These are phyloP conservation scores for Aldabrachelys gigantea DNA, from an alignment of 2,113 vertebrate species.

Conservation along the genomic window DNA sequence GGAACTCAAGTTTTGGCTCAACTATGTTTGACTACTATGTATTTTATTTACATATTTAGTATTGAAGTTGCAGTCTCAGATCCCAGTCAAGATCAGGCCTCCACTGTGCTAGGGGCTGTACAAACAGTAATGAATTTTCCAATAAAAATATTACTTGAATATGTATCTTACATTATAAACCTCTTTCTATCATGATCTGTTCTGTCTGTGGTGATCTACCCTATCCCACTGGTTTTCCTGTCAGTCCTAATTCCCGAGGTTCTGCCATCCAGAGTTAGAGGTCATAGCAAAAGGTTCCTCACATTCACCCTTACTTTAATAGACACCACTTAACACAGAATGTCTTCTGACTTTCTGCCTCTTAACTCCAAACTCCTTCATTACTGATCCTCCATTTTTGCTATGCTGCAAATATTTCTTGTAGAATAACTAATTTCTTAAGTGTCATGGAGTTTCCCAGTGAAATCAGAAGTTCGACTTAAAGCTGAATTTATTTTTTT, in stretches of 20 bases:
- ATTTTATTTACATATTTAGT: background rate
- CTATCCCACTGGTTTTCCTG: background rate
- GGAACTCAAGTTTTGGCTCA: background rate
- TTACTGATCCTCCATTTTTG: background rate
- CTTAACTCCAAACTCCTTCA: background rate
- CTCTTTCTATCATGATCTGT: background rate
- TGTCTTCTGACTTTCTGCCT: conserved; percentile 2
- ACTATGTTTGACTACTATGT: background rate
- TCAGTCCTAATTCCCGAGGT: background rate
- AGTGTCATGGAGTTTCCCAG: background rate
- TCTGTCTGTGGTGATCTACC: background rate
- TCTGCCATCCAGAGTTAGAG: background rate
- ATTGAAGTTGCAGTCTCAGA: background rate
- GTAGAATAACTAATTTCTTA: accelerated
- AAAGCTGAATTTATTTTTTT: background rate
- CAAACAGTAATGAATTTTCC: background rate
- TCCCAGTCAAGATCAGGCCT: background rate
- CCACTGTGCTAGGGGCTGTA: conserved; percentile 20
- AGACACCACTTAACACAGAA: background rate
- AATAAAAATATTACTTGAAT: background rate
- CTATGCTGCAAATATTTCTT: background rate
- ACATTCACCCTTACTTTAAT: background rate
- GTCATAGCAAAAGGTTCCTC: background rate
- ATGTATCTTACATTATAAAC: conserved; percentile 21
- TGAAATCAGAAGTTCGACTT: conserved; percentile 35